phyloP scores from a whole-genome alignment of 1,140 invertebrate genomes.

The Drosophila athabasca region DNA sequence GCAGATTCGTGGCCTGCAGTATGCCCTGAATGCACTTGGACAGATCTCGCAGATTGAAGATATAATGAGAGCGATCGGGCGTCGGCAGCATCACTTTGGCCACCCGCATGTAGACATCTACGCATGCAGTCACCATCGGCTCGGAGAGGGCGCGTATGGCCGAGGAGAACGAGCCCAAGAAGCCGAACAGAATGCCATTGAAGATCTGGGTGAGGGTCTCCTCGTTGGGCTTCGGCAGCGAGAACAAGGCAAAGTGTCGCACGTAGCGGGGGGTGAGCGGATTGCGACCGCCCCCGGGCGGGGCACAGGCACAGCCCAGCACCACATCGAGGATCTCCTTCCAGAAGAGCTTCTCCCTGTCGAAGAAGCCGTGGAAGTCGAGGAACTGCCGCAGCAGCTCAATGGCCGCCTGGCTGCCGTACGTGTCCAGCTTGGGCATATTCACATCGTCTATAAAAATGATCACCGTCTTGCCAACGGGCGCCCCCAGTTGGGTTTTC shows the following conservation, averaged over 20 bases:
- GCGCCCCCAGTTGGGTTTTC: constrained; percentile 92
- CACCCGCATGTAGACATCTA: constrained; percentile 92
- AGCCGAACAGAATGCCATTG: constrained; percentile 86
- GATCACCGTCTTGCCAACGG: constrained; percentile 91
- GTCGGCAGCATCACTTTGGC: constrained; percentile 91
- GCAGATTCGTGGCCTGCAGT: constrained; percentile 88
- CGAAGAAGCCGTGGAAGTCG: constrained; percentile 93
- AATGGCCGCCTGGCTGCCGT: constrained; percentile 95
- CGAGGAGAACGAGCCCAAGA: constrained; percentile 90
- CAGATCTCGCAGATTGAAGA: constrained; percentile 95
- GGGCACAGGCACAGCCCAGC: constrained; percentile 92
- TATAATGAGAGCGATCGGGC: constrained; percentile 95
- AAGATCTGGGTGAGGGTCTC: constrained; percentile 92
- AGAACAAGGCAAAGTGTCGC: constrained; percentile 92
- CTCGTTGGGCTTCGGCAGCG: constrained; percentile 89
- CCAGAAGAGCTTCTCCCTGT: constrained; percentile 94
- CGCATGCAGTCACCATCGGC: constrained; percentile 90
- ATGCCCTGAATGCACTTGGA: constrained; percentile 96
- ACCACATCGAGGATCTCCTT: constrained; percentile 93
- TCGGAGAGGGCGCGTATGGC: constrained; percentile 89
- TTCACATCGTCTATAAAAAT: constrained; percentile 94
- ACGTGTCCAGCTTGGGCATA: constrained; percentile 93
- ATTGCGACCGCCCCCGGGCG: constrained; percentile 94
- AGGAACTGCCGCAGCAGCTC: constrained; percentile 93
- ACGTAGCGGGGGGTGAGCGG: constrained; percentile 92